These are phyloP conservation scores for Meleagris gallopavo DNA, from an alignment of 2,113 vertebrate species.

Conservation along the genomic window DNA sequence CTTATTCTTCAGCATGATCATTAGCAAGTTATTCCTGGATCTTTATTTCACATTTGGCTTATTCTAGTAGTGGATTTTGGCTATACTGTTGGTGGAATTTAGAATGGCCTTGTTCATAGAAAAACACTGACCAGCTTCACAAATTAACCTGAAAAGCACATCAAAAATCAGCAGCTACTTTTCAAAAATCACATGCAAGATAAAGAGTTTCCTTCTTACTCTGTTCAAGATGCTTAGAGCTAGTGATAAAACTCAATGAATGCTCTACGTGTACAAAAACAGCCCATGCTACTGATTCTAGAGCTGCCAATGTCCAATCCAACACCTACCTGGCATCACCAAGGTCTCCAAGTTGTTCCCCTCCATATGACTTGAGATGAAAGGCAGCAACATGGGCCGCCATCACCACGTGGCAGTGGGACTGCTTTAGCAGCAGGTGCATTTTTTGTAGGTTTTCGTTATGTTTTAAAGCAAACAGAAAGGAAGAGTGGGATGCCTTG, in stretches of 20 bases:
- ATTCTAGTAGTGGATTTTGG: background rate
- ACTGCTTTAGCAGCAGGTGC: background rate
- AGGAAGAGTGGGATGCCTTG: background rate
- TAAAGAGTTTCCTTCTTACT: background rate
- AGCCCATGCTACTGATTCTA: background rate
- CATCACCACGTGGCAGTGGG: background rate
- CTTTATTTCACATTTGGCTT: background rate
- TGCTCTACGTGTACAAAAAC: background rate
- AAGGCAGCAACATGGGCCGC: rapidly evolving
- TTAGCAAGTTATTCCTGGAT: background rate
- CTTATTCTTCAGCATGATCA: background rate
- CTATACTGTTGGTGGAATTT: background rate
- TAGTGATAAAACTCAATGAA: background rate
- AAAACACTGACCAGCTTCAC: background rate
- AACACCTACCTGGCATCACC: background rate
- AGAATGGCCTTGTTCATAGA: background rate
- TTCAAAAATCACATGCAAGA: background rate
- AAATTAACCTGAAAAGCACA: background rate
- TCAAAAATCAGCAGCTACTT: background rate
- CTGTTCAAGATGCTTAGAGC: background rate
- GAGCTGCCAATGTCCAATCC: background rate
- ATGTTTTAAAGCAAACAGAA: background rate
- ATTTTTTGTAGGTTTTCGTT: background rate
- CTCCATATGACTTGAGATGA: background rate
- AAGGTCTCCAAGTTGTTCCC: background rate